Evolutionary conservation across 2,888 invertebrate genomes (phyloP), one percentile per base, ranked within the genome.

Genomic region (Cenopis cana): DNA sequence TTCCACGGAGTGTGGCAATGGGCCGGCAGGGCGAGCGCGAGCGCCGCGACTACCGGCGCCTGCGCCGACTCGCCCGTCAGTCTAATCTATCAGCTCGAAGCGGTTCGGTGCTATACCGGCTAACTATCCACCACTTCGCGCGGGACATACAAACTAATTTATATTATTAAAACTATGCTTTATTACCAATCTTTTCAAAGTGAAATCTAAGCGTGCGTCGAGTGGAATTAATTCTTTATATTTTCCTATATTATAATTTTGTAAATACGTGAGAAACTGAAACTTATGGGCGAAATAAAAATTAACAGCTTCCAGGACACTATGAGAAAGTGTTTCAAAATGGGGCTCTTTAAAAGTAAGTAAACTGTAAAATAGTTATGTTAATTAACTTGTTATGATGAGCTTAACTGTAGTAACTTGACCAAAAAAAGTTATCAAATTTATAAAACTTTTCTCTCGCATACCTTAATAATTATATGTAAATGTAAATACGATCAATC

Each of bases 291-390:
- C 77, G 88, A 89, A 78, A 77, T 83, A 77, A 86, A 82, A 83
- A 78, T 81, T 67, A 85, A 83, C 68, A 81, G 83, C 55, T 81
- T 90, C 77, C 81, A 89, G 67, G 84, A 88, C 84, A 89, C 86
- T 76, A 90, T 93, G 91, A 84, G 91, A 85, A 93, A 91, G 87
- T 92, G 89, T 79, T 93, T 93, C 83, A 93, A 93, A 83, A 92
- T 92, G 91, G 91, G 93, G 72, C 85, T 93, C 68, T 92, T 92
- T 64, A 93, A 91, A 81, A 91, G 93, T 93, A 81, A 93, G 93
- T 93, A 79, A 75, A 17, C 10, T 46, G 20, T 9, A 46, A 24
- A n/a, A 14, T 33, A 0, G 9, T 55, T 46, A 41, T n/a, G 8
- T 41, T 24, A n/a, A 24, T 24, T 24, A 3, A 24, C 1, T 24